A percentile compares a stretch with the other conserved stretches of the same genome.
Conservation (phyloP, 64 coral and sea anemone species). For the Actinia tenebrosa region DNA sequence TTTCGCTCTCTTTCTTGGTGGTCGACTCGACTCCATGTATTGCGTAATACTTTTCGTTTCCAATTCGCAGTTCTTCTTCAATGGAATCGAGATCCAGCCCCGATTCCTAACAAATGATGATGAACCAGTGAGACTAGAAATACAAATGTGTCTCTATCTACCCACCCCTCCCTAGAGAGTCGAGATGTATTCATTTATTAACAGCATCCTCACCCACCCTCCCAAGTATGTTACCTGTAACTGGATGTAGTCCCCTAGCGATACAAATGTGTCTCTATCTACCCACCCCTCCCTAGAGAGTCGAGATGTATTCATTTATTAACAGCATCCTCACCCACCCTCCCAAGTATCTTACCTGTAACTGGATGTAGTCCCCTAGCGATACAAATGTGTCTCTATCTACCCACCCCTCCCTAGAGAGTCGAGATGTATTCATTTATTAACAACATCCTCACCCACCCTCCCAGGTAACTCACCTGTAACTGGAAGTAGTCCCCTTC, state of each 20-base stretch:
- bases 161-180: too few species aligned
- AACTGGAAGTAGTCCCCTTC: constrained; percentile 66
- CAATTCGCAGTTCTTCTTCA: constrained; percentile 62
- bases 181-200: too few species aligned
- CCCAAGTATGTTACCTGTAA: too few species aligned
- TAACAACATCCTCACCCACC: neutral
- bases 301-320: too few species aligned
- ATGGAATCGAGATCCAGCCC: constrained; percentile 80
- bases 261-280: neutral
- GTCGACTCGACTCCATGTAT: constrained; percentile 27
- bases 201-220: too few species aligned
- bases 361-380: too few species aligned
- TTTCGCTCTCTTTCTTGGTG: neutral
- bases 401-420: neutral
- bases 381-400: neutral
- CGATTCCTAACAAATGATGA: constrained; percentile 26
- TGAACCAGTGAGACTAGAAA: too few species aligned
- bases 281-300: neutral
- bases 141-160: too few species aligned
- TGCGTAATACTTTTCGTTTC: constrained; percentile 80
- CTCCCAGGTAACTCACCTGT: constrained; percentile 6
- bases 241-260: too few species aligned
- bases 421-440: too few species aligned
- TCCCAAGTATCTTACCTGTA: too few species aligned
- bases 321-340: too few species aligned